Evolutionary conservation across 2,888 invertebrate genomes (phyloP), one percentile per base, ranked within the genome.

Genomic region (Lochmaea crataegi): DNA sequence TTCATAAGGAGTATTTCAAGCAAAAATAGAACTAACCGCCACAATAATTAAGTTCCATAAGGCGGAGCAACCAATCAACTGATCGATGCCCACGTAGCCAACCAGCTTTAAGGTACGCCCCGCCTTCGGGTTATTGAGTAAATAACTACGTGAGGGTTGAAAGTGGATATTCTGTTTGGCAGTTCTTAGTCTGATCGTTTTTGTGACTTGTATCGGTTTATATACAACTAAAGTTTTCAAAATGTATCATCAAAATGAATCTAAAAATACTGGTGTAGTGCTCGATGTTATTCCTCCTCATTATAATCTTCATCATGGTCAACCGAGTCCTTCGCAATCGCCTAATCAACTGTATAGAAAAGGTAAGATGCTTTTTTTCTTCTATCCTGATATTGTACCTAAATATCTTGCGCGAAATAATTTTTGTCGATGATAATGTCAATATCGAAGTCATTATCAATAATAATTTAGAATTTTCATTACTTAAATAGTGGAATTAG

Each of bases 211-310:
- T 9, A 7, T 18, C n/a, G 16, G 53, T 53, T 53, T 10, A 16
- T 53, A 7, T 53, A n/a, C 51, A 53, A 51, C n/a, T 7, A n/a
- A 53, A 53, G 60, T 18, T 71, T 75, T 77, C 64, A 81, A 82
- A 67, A 80, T 83, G 82, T 83, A 81, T 73, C 82, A 86, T 69
- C 85, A 86, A 51, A 84, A 84, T 51, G 82, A 84, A 32, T 80
- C 77, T 82, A 74, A 88, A 85, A 77, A 79, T 84, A 68, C 88
- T 86, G 88, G 89, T 2, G 88, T 90, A 70, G 90, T 91, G 10
- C 88, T 91, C 75, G 91, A 91, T 79, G 85, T 91, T 65, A 88
- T 91, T 68, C 89, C 90, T 16, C 88, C 90, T 11, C 89, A 90
- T 80, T 90, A 90, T 76, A 83, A 81, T 53, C 65, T 83, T 65